Conservation (phyloP, 2,113 vertebrate genomes). For the Trinectes maculatus region DNA sequence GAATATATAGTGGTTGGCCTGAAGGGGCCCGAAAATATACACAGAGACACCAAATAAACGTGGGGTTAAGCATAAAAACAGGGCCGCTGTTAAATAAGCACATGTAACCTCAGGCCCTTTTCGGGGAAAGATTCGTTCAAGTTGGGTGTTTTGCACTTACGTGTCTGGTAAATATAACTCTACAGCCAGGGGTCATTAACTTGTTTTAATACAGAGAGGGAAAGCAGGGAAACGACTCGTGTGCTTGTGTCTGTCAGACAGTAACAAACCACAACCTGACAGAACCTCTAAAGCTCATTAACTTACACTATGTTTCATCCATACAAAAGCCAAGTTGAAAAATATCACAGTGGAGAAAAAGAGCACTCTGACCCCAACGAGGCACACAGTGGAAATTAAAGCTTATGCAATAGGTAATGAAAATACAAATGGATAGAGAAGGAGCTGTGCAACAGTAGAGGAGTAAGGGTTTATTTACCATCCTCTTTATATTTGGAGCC, state of each 20-base stretch:
- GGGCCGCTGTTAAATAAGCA: background rate
- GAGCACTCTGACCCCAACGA: background rate
- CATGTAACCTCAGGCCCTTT: background rate
- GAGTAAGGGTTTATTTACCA: background rate
- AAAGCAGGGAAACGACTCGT: background rate
- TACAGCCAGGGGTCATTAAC: background rate
- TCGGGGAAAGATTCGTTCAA: background rate
- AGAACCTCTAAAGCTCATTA: no score
- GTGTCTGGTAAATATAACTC: background rate
- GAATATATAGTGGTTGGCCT: slow-evolving; percentile 7
- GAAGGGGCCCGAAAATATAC: background rate
- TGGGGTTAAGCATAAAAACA: slow-evolving; percentile 12
- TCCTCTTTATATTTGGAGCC: background rate
- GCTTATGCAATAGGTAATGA: background rate
- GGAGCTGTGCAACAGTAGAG: background rate
- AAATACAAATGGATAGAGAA: background rate
- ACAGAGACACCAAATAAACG: slow-evolving; percentile 10
- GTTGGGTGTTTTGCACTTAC: background rate
- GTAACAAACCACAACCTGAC: no score
- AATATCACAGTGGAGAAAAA: no score
- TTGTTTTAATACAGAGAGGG: background rate
- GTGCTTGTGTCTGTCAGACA: no score
- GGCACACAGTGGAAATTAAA: background rate
- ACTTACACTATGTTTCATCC: no score
- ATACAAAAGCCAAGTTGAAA: no score